Evolutionary conservation across 2,888 invertebrate genomes (phyloP), one percentile per base, ranked within the genome.

Genomic region (Cephus runcator): DNA sequence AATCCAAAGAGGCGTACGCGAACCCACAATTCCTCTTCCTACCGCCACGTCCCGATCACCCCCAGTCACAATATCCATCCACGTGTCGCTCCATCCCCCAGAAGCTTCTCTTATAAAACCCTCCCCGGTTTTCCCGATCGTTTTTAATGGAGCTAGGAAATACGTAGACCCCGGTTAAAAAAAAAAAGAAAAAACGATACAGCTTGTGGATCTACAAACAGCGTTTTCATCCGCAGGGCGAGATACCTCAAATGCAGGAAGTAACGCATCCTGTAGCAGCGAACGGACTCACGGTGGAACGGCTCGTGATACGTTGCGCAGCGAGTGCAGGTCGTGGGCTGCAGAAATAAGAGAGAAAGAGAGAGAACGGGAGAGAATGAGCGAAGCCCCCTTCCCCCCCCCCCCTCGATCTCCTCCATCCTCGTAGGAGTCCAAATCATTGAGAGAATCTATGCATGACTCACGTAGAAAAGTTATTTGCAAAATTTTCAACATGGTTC

Each of bases 201-300:
- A 89, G 87, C 89, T 85, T 87, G 85, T 83, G 81, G 85, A 82
- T 82, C 83, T 78, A 81, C 73, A 73, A 73, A 34, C 34, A 35
- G 73, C 73, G 35, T 23, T 73, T 73, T 73, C 84, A 78, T 82
- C 79, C 78, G 79, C 73, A 74, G 75, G 80, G 77, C 76, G 78
- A 73, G 79, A 79, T 81, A 80, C 79, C 81, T 75, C 73, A 78
- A 86, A 85, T 86, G 82, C 86, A 85, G 87, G 88, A 87, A 89
- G 85, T 85, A 83, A 84, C 82, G 85, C 84, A 85, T 88, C 85
- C 85, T 87, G 23, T 69, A 23, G 23, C 76, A 69, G 69, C 68
- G 11, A 68, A 79, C 68, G 36, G 73, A 69, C 15, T 23, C 40
- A 40, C 15, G 40, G 40, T 40, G 40, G 40, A 40, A 40, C 40